Evolutionary conservation across 64 coral and sea anemone species (phyloP).

Genomic region (Pachyseris speciosa): DNA sequence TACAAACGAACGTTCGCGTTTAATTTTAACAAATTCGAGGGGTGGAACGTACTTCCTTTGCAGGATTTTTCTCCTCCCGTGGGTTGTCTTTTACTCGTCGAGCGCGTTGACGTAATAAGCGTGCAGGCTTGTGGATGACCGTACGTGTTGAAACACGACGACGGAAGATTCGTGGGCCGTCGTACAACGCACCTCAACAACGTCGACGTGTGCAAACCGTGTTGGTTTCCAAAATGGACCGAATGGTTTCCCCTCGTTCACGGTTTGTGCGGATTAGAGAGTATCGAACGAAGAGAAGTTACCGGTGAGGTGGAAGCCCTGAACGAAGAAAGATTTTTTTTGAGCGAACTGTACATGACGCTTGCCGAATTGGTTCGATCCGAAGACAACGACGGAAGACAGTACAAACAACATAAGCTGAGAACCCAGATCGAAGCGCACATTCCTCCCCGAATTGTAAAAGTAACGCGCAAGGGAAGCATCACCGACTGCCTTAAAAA

Average conservation of each 20-base stretch:
- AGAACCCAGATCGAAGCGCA: not conserved
- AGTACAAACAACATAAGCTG: not conserved
- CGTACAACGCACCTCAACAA: not conserved
- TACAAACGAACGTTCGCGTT: not conserved
- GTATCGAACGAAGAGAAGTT: not conserved
- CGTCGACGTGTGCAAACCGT: not conserved
- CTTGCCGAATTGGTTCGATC: not conserved
- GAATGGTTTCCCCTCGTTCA: not conserved
- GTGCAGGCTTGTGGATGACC: not conserved
- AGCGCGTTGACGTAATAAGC: not conserved
- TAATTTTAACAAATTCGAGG: not conserved
- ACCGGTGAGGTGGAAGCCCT: not conserved
- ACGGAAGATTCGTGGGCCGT: not conserved
- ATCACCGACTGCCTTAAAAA: not conserved
- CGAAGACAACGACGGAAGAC: not conserved
- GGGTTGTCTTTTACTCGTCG: not conserved
- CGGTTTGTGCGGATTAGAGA: not conserved
- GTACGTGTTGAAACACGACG: not conserved
- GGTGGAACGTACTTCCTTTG: not conserved
- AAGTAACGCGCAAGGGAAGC: not conserved
- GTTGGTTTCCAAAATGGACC: not conserved
- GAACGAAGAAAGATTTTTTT: conserved; percentile 3
- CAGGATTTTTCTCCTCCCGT: not conserved
- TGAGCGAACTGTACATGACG: not conserved
- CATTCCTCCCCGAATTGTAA: not conserved